Evolutionary conservation across 2,113 vertebrate species (phyloP).

Genomic region (Mobula birostris): DNA sequence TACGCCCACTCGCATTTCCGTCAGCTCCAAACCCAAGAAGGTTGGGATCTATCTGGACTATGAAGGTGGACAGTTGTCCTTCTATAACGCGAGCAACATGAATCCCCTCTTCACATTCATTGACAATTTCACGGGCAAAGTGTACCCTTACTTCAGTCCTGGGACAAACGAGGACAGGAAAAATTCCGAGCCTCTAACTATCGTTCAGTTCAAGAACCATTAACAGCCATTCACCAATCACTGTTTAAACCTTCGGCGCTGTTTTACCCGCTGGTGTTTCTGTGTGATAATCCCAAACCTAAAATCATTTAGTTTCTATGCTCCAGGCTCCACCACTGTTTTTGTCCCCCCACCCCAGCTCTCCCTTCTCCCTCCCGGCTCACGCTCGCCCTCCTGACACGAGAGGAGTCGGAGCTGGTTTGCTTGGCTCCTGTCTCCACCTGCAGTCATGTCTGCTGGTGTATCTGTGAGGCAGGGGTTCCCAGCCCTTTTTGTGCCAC

Average conservation of each 20-base stretch:
- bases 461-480: too few relatives aligned
- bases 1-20: constrained; percentile 55
- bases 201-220: background rate
- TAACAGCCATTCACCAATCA: background rate
- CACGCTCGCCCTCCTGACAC: too few relatives aligned
- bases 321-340: background rate
- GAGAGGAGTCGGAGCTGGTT: too few relatives aligned
- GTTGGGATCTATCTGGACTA: constrained; percentile 71
- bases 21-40: constrained; percentile 44
- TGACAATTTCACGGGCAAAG: constrained; percentile 51
- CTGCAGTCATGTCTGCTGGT: too few relatives aligned
- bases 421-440: too few relatives aligned
- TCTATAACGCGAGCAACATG: constrained; percentile 68
- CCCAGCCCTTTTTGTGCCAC: too few relatives aligned
- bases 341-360: background rate
- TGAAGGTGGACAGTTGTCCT: constrained; percentile 59
- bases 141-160: constrained; percentile 70
- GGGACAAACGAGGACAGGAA: background rate
- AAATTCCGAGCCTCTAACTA: background rate
- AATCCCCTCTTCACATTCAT: constrained; percentile 64
- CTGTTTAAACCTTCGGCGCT: background rate
- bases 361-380: too few relatives aligned
- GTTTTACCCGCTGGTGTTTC: background rate
- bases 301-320: background rate
- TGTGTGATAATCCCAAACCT: background rate